phyloP scores from a whole-genome alignment of 1,140 invertebrate genomes.

The Steinernema khuongi region DNA sequence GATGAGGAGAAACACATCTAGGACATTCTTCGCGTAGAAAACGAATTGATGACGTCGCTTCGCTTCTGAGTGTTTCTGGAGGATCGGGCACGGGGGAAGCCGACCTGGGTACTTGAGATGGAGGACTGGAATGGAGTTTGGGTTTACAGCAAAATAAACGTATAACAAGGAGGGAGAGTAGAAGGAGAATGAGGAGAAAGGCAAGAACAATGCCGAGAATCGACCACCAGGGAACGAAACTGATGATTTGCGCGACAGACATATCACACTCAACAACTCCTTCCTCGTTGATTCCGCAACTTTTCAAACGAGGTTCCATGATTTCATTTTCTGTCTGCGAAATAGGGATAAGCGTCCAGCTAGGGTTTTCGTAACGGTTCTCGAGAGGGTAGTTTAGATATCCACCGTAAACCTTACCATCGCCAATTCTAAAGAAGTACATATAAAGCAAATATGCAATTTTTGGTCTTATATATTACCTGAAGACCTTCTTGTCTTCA shows the following conservation, averaged over 20 bases:
- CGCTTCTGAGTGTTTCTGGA: neutral
- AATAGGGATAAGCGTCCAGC: constrained; percentile 35
- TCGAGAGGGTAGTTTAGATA: constrained; percentile 38
- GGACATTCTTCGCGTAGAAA: neutral
- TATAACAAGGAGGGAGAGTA: neutral
- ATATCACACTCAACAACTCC: constrained; percentile 35
- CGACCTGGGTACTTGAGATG: neutral
- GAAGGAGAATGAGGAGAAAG: neutral
- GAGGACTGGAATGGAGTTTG: neutral
- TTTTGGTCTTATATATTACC: neutral
- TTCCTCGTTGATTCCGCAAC: constrained; percentile 38
- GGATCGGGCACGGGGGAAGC: neutral
- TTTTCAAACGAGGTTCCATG: constrained; percentile 36
- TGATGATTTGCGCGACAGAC: constrained; percentile 19
- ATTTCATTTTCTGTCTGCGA: constrained; percentile 37
- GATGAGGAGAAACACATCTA: neutral
- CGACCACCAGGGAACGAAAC: neutral
- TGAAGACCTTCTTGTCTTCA: constrained; percentile 22
- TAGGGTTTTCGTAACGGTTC: constrained; percentile 23
- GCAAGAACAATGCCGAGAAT: neutral
- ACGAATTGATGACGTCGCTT: neutral
- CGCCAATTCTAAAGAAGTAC: constrained; percentile 30
- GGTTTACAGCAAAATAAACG: neutral
- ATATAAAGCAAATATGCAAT: neutral
- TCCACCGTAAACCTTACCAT: constrained; percentile 32